Conservation (phyloP, 1,140 invertebrate genomes). For the Himalopsyche phryganea region DNA sequence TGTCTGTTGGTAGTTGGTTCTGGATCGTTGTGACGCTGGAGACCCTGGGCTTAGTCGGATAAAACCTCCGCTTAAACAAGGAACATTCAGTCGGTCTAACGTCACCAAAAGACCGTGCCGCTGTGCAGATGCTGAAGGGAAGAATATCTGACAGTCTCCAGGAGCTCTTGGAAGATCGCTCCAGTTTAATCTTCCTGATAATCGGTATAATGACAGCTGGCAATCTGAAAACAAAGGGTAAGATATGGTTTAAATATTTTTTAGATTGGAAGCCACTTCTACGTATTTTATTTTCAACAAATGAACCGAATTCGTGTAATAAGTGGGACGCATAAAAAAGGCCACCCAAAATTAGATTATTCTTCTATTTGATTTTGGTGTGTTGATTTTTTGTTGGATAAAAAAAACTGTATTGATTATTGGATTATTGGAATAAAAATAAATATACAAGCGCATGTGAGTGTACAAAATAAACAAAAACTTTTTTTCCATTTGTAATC, state of each 20-base stretch:
- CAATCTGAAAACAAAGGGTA: conserved; percentile 42
- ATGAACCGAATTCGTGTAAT: too few species aligned
- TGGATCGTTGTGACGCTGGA: conserved; percentile 28
- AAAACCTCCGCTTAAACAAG: conserved; percentile 54
- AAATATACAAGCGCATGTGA: too few species aligned
- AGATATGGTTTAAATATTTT: not conserved
- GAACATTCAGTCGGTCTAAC: conserved; percentile 60
- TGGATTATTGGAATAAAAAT: too few species aligned
- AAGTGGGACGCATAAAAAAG: too few species aligned
- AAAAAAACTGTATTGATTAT: too few species aligned
- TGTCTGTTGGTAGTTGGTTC: conserved; percentile 28
- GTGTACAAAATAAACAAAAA: too few species aligned
- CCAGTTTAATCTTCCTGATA: conserved; percentile 24
- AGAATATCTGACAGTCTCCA: conserved; percentile 40
- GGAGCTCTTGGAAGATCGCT: conserved; percentile 30
- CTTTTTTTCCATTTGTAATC: too few species aligned
- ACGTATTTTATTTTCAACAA: too few species aligned
- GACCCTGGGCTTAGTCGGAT: conserved; percentile 51
- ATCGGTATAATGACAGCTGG: conserved; percentile 38
- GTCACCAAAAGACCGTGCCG: conserved; percentile 56
- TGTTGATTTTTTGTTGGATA: too few species aligned
- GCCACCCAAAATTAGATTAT: too few species aligned
- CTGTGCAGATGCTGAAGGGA: conserved; percentile 38
- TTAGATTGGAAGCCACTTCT: not conserved
- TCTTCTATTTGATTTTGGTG: too few species aligned